Base-by-base conservation (phyloP, 2,113 vertebrate species). In the Panthera leo region DNA sequence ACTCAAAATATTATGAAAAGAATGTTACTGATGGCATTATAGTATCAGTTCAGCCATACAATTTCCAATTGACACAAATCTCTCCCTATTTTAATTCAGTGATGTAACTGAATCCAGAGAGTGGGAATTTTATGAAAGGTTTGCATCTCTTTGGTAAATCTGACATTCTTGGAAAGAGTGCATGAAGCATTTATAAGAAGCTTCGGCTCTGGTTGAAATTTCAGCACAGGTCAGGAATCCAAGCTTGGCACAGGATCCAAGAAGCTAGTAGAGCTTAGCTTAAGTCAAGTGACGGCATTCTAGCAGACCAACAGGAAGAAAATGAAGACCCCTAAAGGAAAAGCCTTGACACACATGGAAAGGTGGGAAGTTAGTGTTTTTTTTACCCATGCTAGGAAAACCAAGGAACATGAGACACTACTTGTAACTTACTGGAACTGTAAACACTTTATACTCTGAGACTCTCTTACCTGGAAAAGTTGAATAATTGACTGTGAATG, bases 191-290 rank as follows among this genome's bases (percentile, higher is more conserved):
- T 93, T 68, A 61, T 71, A 55, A 86, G 55, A 93, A 21, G 25
- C 75, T 95, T 89, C 53, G 78, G 85, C 12, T 42, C 79, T 63
- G 92, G 91, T 3, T 73, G 10, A 85, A 89, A 96, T 53, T 86
- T 53, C 67, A 93, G 67, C 85, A 89, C 29, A 88, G 73, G 70
- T 58, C n/a, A 85, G 80, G 95, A 78, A 89, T 75, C 25, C 23
- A 87, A 87, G 42, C 75, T 71, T 53, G 10, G 36, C 25, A 87
- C 6, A 94, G 61, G 58, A 88, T 45, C 10, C 14, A 78, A 39
- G 45, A 39, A 78, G 51, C 45, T 63, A 65, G 6, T 31, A 68
- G 8, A 87, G 34, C 27, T 58, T 85, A 67, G 51, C 25, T 53
- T 83, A 70, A 53, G 65, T 67, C 27, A 89, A 14, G 29, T n/a